Evolutionary conservation across 2,113 vertebrate genomes (phyloP).

Genomic region (Strix uralensis): DNA sequence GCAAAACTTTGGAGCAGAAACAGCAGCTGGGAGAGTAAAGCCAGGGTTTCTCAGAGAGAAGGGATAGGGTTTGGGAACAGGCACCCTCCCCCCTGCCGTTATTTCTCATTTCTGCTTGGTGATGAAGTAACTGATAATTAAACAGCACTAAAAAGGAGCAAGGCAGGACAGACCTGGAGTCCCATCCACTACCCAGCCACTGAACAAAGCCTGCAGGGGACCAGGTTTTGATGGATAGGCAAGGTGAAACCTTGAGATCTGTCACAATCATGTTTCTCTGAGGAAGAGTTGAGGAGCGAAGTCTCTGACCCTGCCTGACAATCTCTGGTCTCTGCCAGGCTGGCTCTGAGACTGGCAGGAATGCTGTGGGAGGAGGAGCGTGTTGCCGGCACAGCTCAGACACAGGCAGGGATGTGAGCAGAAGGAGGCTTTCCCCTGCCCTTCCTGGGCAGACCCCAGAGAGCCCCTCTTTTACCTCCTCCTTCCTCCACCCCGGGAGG

Average conservation of each 20-base stretch:
- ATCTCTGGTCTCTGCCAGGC: background rate
- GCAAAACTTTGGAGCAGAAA: background rate
- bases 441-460: background rate
- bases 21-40: fast-evolving
- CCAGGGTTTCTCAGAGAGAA: fast-evolving
- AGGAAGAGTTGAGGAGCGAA: background rate
- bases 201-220: background rate
- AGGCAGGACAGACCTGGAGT: background rate
- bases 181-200: background rate
- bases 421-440: background rate
- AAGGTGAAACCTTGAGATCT: background rate
- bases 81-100: fast-evolving
- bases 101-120: background rate
- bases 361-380: background rate
- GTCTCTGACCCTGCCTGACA: background rate
- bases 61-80: background rate
- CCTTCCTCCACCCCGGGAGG: background rate
- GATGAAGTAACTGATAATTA: background rate
- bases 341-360: background rate
- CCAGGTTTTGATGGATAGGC: background rate
- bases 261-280: background rate
- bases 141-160: background rate
- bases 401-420: background rate
- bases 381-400: background rate
- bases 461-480: background rate